Base-by-base conservation (phyloP, 2,888 invertebrate species). In the Danaus chrysippus region DNA sequence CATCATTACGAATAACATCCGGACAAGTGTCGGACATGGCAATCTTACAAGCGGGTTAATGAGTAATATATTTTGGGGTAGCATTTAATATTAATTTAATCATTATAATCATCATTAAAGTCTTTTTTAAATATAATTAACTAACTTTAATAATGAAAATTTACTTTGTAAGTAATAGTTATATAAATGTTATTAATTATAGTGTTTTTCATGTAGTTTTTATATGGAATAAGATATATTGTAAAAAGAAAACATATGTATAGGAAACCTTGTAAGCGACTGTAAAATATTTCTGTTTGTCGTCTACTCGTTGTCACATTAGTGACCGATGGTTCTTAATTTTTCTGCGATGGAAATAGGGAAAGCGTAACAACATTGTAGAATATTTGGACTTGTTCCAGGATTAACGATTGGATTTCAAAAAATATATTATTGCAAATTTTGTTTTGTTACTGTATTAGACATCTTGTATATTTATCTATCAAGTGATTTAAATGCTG, bases 261-360 rank as follows among this genome's bases (percentile, higher is more conserved):
- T 34, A 61, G 63, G 63, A 80, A 82, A 82, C 81, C 78, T 87
- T 88, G 87, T 84, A 91, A 91, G 77, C 88, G 70, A 75, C 90
- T 90, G 83, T 89, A 91, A 88, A 83, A 78, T 85, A 85, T 86
- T 87, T 87, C 81, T 85, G 81, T 87, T 87, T 86, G 83, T 85
- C 79, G 85, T 86, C 83, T 84, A 89, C 88, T 77, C 73, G 88
- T 84, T 90, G 90, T 89, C 90, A 89, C 87, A 82, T 74, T 77
- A 76, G 88, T 91, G 90, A 91, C 82, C 85, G 89, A 90, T 90
- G 86, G 86, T 85, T 91, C 90, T 90, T 88, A 89, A 88, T 90
- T 88, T 89, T 89, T 89, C 81, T 70, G 78, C 78, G 88, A 87
- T 90, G 90, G 88, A 91, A 90, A 90, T 88, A 90, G 89, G 89